These are phyloP conservation scores for Alexandromys fortis DNA, from an alignment of 2,113 vertebrate genomes.

Conservation along the genomic window DNA sequence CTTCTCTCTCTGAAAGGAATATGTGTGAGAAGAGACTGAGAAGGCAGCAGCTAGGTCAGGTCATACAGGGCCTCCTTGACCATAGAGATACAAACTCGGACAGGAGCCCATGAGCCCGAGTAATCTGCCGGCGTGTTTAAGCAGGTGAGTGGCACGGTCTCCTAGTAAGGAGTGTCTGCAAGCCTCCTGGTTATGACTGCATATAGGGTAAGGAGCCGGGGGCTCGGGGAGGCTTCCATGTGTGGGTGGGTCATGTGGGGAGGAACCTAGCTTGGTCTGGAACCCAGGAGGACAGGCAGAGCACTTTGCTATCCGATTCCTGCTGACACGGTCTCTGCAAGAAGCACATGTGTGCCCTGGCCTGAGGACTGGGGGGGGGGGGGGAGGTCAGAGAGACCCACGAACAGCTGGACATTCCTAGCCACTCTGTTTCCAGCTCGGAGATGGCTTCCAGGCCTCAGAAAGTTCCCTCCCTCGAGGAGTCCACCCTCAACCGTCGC, in stretches of 20 bases:
- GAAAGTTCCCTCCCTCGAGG: not conserved
- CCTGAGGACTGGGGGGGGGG: slow-evolving; percentile 5
- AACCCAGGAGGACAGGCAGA: not conserved
- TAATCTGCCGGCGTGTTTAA: not conserved
- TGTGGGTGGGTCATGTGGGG: not conserved
- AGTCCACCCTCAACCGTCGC: not conserved
- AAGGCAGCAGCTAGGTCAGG: not conserved
- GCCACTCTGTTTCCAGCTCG: slow-evolving; percentile 36
- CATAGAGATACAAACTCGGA: not conserved
- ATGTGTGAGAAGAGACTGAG: not conserved
- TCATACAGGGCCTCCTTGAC: not conserved
- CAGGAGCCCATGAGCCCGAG: not conserved
- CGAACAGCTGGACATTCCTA: slow-evolving; percentile 68
- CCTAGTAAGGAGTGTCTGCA: not conserved
- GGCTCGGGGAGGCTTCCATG: accelerated
- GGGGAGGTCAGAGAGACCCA: slow-evolving; percentile 75
- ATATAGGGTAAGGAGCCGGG: accelerated
- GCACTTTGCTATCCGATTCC: slow-evolving; percentile 39
- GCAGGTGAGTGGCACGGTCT: not conserved
- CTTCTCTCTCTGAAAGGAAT: not conserved
- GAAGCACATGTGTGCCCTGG: slow-evolving; percentile 66
- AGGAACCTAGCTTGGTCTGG: not conserved
- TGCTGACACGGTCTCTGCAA: not conserved
- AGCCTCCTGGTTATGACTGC: not conserved
- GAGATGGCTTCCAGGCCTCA: slow-evolving; percentile 39